Percentiles rank a stretch among this genome's conserved stretches.
phyloP scores from a whole-genome alignment of 2,797 vertebrate species.

The Crax fasciolata region DNA sequence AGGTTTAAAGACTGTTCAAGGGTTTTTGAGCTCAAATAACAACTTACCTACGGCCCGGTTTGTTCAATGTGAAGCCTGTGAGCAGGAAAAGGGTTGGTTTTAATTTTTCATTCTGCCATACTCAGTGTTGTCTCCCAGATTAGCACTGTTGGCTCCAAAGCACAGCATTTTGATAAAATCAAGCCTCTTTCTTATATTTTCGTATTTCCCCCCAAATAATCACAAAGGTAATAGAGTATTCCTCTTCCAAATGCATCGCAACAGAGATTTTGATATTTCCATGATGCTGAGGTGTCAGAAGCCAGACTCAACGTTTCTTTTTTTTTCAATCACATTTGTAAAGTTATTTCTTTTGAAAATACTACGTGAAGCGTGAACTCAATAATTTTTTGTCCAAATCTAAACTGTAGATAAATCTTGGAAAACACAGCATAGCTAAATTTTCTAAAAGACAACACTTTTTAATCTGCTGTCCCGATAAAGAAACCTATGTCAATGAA shows the following conservation, averaged over 20 bases:
- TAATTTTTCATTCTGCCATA: constrained; percentile 11
- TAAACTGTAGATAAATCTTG: neutral
- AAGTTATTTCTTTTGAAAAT: neutral
- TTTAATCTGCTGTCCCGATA: neutral
- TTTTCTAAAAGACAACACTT: neutral
- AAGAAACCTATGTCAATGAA: neutral
- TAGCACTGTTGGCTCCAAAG: neutral
- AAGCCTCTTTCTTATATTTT: neutral
- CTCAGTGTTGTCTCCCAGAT: neutral
- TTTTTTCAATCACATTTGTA: neutral
- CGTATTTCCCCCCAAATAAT: neutral
- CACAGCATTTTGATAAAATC: neutral
- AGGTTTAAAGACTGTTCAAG: neutral
- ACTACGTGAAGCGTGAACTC: neutral
- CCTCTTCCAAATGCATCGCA: neutral
- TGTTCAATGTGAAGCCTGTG: neutral
- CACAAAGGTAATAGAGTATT: neutral
- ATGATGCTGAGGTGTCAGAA: neutral
- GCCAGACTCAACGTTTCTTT: neutral
- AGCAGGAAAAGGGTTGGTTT: neutral
- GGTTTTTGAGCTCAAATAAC: neutral
- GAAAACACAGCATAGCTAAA: neutral
- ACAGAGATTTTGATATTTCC: neutral
- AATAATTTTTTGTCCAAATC: neutral
- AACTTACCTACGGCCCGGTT: neutral